These are phyloP conservation scores for Sapajus apella DNA, from an alignment of 2,113 vertebrate genomes.

Conservation along the genomic window DNA sequence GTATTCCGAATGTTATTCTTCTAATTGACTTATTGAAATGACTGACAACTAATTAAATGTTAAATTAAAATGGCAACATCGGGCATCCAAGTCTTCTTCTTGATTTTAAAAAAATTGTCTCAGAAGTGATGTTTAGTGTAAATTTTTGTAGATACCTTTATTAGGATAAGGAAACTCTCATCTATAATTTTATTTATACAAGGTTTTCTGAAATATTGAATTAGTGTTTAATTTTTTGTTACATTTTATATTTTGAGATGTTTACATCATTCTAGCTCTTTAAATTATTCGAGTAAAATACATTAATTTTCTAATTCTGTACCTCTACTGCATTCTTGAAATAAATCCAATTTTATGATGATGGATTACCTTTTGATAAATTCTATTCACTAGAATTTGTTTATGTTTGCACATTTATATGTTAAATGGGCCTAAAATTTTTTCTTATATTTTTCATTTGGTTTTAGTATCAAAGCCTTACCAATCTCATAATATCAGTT, in stretches of 20 bases:
- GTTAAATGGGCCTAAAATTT: background rate
- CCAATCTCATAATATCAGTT: background rate
- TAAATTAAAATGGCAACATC: background rate
- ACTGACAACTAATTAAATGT: background rate
- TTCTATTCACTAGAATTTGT: background rate
- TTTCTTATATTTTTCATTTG: background rate
- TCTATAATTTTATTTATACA: background rate
- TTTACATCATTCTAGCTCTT: background rate
- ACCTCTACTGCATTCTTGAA: background rate
- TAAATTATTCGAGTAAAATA: background rate
- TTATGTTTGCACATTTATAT: background rate
- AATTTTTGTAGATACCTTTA: background rate
- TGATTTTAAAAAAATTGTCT: background rate
- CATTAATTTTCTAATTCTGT: background rate
- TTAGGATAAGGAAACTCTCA: background rate
- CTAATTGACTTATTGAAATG: constrained; percentile 12
- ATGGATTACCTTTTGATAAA: background rate
- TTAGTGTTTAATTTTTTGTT: background rate
- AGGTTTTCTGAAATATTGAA: background rate
- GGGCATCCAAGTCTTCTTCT: background rate
- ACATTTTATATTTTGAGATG: background rate
- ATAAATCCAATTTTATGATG: constrained; percentile 21
- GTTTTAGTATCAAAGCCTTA: background rate
- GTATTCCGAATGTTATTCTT: background rate
- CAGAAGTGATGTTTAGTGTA: background rate